These are phyloP conservation scores for Dendroctonus ponderosae DNA, from an alignment of 1,140 invertebrate species.

Conservation along the genomic window DNA sequence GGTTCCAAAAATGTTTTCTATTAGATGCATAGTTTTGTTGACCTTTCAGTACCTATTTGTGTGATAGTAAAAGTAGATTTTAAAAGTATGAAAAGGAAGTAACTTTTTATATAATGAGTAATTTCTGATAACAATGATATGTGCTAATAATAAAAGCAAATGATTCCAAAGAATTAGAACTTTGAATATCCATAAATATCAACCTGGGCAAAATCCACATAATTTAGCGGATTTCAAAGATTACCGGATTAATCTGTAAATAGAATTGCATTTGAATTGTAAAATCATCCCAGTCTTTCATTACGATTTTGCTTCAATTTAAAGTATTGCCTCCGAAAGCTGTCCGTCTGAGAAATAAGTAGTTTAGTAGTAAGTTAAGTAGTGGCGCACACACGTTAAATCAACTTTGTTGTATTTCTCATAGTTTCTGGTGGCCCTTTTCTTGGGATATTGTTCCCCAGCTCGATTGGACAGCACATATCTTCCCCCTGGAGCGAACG, in stretches of 20 bases:
- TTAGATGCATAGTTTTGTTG: too few relatives aligned
- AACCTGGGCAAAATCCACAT: not conserved
- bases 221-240: not conserved
- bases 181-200: not conserved
- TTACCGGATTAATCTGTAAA: not conserved
- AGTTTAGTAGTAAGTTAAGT: not conserved
- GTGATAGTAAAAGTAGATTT: too few relatives aligned
- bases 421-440: constrained; percentile 35
- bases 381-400: not conserved
- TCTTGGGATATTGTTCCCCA: constrained; percentile 39
- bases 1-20: too few relatives aligned
- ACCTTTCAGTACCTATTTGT: too few relatives aligned
- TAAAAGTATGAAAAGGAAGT: too few relatives aligned
- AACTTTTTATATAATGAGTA: too few relatives aligned
- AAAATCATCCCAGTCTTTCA: too few relatives aligned
- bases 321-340: too few relatives aligned
- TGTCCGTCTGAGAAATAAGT: not conserved
- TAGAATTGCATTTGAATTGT: not conserved
- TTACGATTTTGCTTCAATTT: too few relatives aligned
- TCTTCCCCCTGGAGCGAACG: constrained; percentile 59
- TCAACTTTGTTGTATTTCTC: constrained; percentile 15
- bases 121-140: too few relatives aligned
- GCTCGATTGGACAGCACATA: constrained; percentile 61
- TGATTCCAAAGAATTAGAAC: not conserved
- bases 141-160: too few relatives aligned